A percentile compares a stretch with the other conserved stretches of the same genome.
Conservation (phyloP, 2,797 vertebrate genomes). For the Arrhamphus sclerolepis region DNA sequence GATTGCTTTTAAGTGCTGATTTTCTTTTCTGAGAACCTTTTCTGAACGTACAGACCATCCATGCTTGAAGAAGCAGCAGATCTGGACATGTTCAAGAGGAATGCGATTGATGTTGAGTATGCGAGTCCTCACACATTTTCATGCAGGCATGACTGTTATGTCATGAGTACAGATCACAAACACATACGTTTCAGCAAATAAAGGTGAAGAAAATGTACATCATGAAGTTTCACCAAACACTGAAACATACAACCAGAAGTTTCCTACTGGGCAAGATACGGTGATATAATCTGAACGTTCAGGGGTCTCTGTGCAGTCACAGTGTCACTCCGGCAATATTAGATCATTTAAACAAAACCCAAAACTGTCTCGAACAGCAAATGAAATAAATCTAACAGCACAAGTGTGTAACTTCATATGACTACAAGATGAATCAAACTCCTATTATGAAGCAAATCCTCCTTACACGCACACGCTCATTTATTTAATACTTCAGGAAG, state of each 20-base stretch:
- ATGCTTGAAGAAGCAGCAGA: slow-evolving; percentile 30
- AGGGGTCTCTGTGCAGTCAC: slow-evolving; percentile 8
- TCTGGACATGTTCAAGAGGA: slow-evolving; percentile 62
- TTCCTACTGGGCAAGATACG: neutral
- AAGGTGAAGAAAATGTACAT: neutral
- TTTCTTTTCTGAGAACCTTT: neutral
- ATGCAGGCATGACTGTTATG: neutral
- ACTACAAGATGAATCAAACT: slow-evolving; percentile 36
- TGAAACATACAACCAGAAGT: neutral
- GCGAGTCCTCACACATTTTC: slow-evolving; percentile 45
- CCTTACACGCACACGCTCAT: neutral
- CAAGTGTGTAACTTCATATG: slow-evolving; percentile 15
- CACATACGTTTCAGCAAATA: neutral
- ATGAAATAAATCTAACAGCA: slow-evolving; percentile 35
- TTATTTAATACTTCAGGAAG: neutral
- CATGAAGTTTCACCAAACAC: neutral
- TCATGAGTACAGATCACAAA: slow-evolving; percentile 2
- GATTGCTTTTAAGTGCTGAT: neutral
- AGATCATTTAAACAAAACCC: slow-evolving; percentile 35
- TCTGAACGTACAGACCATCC: neutral
- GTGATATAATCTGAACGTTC: slow-evolving; percentile 16
- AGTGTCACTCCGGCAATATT: neutral
- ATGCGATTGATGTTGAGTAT: slow-evolving; percentile 42
- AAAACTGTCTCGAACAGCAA: slow-evolving; percentile 26
- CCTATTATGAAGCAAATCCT: slow-evolving; percentile 28